Conservation (phyloP, 1,140 invertebrate genomes). For the Drosophila baimaii region DNA sequence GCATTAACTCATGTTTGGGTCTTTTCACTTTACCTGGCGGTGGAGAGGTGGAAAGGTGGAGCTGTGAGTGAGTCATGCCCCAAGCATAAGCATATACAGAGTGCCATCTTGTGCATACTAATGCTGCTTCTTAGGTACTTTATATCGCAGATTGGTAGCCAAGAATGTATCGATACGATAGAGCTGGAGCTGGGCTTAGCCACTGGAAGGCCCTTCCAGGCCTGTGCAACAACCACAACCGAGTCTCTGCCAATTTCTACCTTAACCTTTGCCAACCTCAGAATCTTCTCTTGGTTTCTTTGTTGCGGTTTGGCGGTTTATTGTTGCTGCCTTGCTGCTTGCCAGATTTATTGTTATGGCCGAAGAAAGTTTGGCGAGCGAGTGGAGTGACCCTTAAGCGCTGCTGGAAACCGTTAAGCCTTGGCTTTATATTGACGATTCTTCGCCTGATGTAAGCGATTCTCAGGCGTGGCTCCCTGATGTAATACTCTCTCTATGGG, state of each 20-base stretch:
- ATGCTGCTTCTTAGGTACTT: conserved; percentile 17
- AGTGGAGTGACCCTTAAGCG: conserved; percentile 48
- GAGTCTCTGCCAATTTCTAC: conserved; percentile 25
- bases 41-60: conserved; percentile 3
- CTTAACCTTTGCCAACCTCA: conserved; percentile 54
- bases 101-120: conserved; percentile 34
- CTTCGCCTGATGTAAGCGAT: conserved; percentile 15
- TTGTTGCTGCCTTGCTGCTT: conserved; percentile 17
- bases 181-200: neutral
- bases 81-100: conserved; percentile 4
- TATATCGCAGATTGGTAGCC: conserved; percentile 23
- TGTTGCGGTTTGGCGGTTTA: conserved; percentile 19
- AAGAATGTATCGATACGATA: conserved; percentile 21
- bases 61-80: conserved; percentile 44
- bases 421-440: conserved; percentile 4
- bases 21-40: conserved; percentile 55
- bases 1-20: conserved; percentile 73
- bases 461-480: conserved; percentile 1
- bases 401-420: conserved; percentile 24
- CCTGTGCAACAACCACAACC: conserved; percentile 8
- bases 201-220: conserved; percentile 8
- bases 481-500: conserved; percentile 18
- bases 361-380: conserved; percentile 33
- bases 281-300: conserved; percentile 25
- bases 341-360: conserved; percentile 35